Percentiles rank a stretch among this genome's conserved stretches.
Evolutionary conservation across 2,888 invertebrate genomes (phyloP).

Genomic region (Spodoptera littoralis): DNA sequence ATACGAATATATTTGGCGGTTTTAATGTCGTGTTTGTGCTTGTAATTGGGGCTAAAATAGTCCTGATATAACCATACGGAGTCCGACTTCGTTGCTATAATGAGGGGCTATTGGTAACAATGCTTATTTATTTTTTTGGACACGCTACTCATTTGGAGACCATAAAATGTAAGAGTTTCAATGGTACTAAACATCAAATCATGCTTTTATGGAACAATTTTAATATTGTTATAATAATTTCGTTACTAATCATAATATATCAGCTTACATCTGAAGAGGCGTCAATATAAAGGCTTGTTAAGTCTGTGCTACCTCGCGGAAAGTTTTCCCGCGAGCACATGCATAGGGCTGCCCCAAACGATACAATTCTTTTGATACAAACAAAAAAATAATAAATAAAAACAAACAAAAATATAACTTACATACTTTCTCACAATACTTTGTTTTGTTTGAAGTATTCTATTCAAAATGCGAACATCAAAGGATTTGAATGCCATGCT

Average conservation of each 20-base stretch:
- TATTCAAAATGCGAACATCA: slow-evolving; percentile 47
- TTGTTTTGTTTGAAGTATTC: slow-evolving; percentile 42
- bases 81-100: slow-evolving; percentile 41
- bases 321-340: slow-evolving; percentile 61
- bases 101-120: slow-evolving; percentile 44
- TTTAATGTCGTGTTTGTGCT: slow-evolving; percentile 47
- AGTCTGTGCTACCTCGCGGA: slow-evolving; percentile 76
- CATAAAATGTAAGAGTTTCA: slow-evolving; percentile 22
- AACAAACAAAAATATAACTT: slow-evolving; percentile 34
- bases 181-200: slow-evolving; percentile 24
- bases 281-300: slow-evolving; percentile 76
- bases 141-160: slow-evolving; percentile 32
- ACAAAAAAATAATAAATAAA: slow-evolving; percentile 35
- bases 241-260: slow-evolving; percentile 41
- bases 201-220: slow-evolving; percentile 6
- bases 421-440: slow-evolving; percentile 29
- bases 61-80: slow-evolving; percentile 28
- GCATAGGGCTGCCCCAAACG: slow-evolving; percentile 53
- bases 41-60: slow-evolving; percentile 51
- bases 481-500: slow-evolving; percentile 44
- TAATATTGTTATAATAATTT: slow-evolving; percentile 32
- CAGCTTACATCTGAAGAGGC: slow-evolving; percentile 62
- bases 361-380: slow-evolving; percentile 47
- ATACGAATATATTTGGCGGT: slow-evolving; percentile 44
- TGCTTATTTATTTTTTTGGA: slow-evolving; percentile 38